Base-by-base conservation (phyloP, 1,140 invertebrate genomes). In the Heliconius nattereri region DNA sequence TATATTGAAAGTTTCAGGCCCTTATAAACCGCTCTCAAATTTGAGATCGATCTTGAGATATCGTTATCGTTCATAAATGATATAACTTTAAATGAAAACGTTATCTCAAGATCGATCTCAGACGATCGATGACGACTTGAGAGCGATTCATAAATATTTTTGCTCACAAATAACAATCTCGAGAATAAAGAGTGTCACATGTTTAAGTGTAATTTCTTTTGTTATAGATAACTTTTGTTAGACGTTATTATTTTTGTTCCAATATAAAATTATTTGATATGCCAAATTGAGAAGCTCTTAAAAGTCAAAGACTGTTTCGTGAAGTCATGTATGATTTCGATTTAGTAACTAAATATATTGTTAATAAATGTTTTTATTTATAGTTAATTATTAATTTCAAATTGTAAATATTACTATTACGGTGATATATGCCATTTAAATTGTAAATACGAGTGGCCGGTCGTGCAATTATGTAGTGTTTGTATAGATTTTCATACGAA, bases 361-460 rank as follows among this genome's bases (percentile, higher is more conserved):
- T 7, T 2, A 20, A 20, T 7, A 52, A 20, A 52, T n/a, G 2
- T 40, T 11, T 40, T 9, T n/a, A 72, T 40, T 37, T 40, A 35
- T 71, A 72, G 20, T 40, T 76, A 76, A 54, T 57, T 37, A 76
- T 71, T 20, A 70, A 35, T 71, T 52, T 74, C 8, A 73, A 26
- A 8, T 66, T 76, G 37, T 76, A 76, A 76, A 70, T 76, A 76
- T 26, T 76, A 45, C 16, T 13, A 6, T 76, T 70, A 76, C 35
- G 60, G 40, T 80, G 29, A 49, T 32, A 45, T 74, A 75, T 75
- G 78, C 78, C 78, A 79, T 79, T 79, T 74, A 54, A 70, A 54
- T 84, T 90, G 87, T 91, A 89, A 85, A 91, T 83, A 84, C 85
- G 60, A 84, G 84, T 86, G 92, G 92, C 92, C 92, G 92, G 92